Percentiles rank a stretch among this genome's conserved stretches.
These are phyloP conservation scores for Melanogrammus aeglefinus DNA, from an alignment of 2,797 vertebrate genomes.

Conservation along the genomic window DNA sequence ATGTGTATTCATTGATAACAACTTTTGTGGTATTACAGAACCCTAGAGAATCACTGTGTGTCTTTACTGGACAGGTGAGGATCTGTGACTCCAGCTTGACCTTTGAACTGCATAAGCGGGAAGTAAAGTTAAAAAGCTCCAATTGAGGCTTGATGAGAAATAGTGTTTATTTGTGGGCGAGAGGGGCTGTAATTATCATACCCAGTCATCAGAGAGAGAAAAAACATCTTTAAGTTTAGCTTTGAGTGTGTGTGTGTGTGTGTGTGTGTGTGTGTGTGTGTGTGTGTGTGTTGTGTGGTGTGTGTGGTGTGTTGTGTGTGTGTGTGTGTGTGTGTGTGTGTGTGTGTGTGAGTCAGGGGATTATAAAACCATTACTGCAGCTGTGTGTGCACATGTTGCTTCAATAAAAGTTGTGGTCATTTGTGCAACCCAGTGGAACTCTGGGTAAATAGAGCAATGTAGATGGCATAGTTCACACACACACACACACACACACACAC, in stretches of 20 bases:
- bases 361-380: slow-evolving; percentile 64
- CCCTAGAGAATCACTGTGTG: not conserved
- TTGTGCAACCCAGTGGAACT: slow-evolving; percentile 65
- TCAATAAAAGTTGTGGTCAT: slow-evolving; percentile 67
- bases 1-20: too few relatives aligned
- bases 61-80: slow-evolving; percentile 22
- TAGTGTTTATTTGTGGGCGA: slow-evolving; percentile 33
- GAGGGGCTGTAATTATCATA: slow-evolving; percentile 58
- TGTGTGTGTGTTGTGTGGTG: slow-evolving; percentile 37
- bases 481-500: too few relatives aligned
- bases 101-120: slow-evolving; percentile 40
- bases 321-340: slow-evolving; percentile 24
- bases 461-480: slow-evolving; percentile 50
- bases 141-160: slow-evolving; percentile 66
- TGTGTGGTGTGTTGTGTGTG: slow-evolving; percentile 30
- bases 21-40: too few relatives aligned
- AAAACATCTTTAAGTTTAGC: slow-evolving; percentile 34
- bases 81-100: slow-evolving; percentile 22
- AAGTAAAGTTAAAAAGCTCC: slow-evolving; percentile 39
- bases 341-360: slow-evolving; percentile 44
- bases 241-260: slow-evolving; percentile 10
- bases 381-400: slow-evolving; percentile 64
- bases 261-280: slow-evolving; percentile 34
- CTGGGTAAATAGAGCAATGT: slow-evolving; percentile 67
- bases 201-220: slow-evolving; percentile 51